Percentiles rank a stretch among this genome's conserved stretches.
These are phyloP conservation scores for Exocentrus adspersus DNA, from an alignment of 2,888 invertebrate species.

Conservation along the genomic window DNA sequence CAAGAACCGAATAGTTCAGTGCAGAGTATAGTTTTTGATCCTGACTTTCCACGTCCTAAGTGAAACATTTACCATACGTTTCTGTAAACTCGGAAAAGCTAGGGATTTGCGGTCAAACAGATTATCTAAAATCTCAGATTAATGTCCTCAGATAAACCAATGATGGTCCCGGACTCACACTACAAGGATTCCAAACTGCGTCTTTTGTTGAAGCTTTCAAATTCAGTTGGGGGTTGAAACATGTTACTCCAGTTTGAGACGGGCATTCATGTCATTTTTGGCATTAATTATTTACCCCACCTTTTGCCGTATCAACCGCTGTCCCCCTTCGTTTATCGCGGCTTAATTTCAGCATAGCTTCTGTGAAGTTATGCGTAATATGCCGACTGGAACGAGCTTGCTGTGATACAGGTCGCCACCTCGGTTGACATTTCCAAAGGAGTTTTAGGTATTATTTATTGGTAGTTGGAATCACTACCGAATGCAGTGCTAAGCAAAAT, in stretches of 20 bases:
- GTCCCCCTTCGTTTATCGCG: not conserved
- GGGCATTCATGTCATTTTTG: conserved; percentile 16
- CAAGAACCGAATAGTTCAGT: too few species aligned
- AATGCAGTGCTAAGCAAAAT: too few species aligned
- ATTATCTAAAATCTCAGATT: conserved; percentile 22
- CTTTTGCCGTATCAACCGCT: conserved; percentile 8
- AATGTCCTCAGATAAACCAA: conserved; percentile 24
- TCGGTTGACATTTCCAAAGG: not conserved
- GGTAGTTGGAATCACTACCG: too few species aligned
- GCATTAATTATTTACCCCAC: conserved; percentile 17
- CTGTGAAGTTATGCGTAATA: not conserved
- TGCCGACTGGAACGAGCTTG: not conserved
- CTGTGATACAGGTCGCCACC: not conserved
- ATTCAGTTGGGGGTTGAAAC: conserved; percentile 25
- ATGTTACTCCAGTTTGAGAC: conserved; percentile 14
- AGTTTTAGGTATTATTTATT: too few species aligned
- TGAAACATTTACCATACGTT: conserved; percentile 13
- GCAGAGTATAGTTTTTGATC: too few species aligned
- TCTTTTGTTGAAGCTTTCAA: conserved; percentile 16
- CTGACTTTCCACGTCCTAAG: not conserved
- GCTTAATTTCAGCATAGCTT: not conserved
- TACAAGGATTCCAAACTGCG: conserved; percentile 18
- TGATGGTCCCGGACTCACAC: conserved; percentile 3
- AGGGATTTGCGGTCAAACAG: conserved; percentile 8
- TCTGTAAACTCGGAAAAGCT: conserved; percentile 3